A percentile compares a stretch with the other conserved stretches of the same genome.
Conservation (phyloP, 2,113 vertebrate genomes). For the Eublepharis macularius region DNA sequence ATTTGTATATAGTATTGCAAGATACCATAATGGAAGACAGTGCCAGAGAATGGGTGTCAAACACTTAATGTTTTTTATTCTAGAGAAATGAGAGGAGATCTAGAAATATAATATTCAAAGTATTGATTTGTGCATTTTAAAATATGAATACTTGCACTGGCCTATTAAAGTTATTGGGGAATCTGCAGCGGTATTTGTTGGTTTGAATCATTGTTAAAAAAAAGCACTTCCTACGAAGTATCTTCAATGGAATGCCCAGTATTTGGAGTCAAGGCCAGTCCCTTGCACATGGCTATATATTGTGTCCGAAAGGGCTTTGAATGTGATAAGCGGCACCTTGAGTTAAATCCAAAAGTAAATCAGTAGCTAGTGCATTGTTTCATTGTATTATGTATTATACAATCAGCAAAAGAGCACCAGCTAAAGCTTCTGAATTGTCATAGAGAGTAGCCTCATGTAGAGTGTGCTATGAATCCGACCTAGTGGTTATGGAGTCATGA, state of each 20-base stretch:
- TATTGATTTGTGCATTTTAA: not conserved
- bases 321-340: no score
- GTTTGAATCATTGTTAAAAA: not conserved
- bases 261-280: not conserved
- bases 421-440: no score
- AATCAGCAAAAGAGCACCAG: no score
- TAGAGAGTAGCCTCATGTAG: no score
- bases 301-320: no score
- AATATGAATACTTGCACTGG: not conserved
- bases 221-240: not conserved
- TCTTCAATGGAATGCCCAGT: not conserved
- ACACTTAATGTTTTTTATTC: conserved; percentile 4
- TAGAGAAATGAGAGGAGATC: not conserved
- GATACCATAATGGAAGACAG: conserved; percentile 22
- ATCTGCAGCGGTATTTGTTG: no score
- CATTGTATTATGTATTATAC: no score
- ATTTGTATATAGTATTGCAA: conserved; percentile 48
- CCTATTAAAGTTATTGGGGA: not conserved
- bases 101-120: not conserved
- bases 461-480: no score
- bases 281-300: no score
- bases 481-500: no score
- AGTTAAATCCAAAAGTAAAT: no score
- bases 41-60: not conserved
- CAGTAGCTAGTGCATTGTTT: no score